A percentile compares a stretch with the other conserved stretches of the same genome.
These are phyloP conservation scores for Pseudochaenichthys georgianus DNA, from an alignment of 2,797 vertebrate species.

Conservation along the genomic window DNA sequence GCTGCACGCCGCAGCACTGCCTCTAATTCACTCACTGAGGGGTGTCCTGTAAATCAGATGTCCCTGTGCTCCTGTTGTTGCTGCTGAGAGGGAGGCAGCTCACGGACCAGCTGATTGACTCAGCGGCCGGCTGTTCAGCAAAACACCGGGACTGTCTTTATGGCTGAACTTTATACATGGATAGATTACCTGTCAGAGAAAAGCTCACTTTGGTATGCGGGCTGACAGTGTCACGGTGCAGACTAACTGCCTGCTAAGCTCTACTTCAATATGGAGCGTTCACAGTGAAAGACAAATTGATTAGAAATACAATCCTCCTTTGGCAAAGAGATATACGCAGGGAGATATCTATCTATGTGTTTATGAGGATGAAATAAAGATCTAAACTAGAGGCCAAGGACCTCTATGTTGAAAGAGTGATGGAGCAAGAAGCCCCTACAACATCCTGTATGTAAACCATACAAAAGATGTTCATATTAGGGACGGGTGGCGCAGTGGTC, in stretches of 20 bases:
- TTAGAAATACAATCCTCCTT: slow-evolving; percentile 26
- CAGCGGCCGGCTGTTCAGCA: slow-evolving; percentile 55
- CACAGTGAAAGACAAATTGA: slow-evolving; percentile 30
- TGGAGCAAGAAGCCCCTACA: too few species aligned
- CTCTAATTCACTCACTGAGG: slow-evolving; percentile 66
- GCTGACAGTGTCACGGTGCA: slow-evolving; percentile 25
- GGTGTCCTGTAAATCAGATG: slow-evolving; percentile 69
- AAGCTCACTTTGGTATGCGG: slow-evolving; percentile 39
- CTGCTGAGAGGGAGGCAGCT: slow-evolving; percentile 53
- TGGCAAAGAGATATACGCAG: neutral
- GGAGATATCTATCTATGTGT: neutral
- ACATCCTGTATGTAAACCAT: too few species aligned
- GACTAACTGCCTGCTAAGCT: slow-evolving; percentile 46
- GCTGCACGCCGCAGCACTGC: slow-evolving; percentile 31
- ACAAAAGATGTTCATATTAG: too few species aligned
- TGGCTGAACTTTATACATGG: slow-evolving; percentile 36
- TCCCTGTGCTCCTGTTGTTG: slow-evolving; percentile 39
- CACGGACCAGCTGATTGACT: slow-evolving; percentile 72
- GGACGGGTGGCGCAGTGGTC: too few species aligned
- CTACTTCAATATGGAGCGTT: slow-evolving; percentile 22
- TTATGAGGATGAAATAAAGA: neutral
- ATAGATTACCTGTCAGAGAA: slow-evolving; percentile 60
- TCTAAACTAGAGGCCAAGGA: too few species aligned
- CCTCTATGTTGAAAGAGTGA: too few species aligned
- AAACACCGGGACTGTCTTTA: slow-evolving; percentile 40